Base-by-base conservation (phyloP, 2,113 vertebrate genomes). In the Colius striatus region DNA sequence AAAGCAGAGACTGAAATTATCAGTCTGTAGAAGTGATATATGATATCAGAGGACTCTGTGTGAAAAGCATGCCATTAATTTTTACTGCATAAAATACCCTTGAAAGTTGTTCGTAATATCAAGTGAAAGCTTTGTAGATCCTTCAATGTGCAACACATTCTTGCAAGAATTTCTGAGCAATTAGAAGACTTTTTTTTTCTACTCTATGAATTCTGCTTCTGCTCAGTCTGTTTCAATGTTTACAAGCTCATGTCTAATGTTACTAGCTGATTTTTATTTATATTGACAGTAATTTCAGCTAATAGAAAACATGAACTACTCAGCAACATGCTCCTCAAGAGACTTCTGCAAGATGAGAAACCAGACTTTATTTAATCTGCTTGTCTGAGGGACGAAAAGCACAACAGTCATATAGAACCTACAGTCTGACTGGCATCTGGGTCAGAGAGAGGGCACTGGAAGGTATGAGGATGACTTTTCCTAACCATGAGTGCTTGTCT, bases 241-340 rank as follows among this genome's bases (percentile, higher is more conserved):
- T 89, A 48, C 20, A 50, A 86, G 72, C 65, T 94, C 66, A 72
- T 88, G 84, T 80, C 70, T 86, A 87, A 94, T 75, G 80, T 92
- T 82, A 92, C 71, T 71, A 73, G 62, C 83, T 54, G 57, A 65
- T 72, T 48, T 93, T 92, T 81, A 92, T 93, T 93, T 95, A 84
- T 81, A 71, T 34, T 94, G 93, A 92, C 92, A 96, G 82, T 96
- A 96, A 96, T 95, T 92, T 93, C 80, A 78, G 25, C 53, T 96
- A 93, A 91, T 94, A 86, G 88, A 68, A 92, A 92, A 94, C 77
- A 92, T 80, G 38, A 91, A 38, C 61, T 84, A 38, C 87, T 72
- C 83, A 72, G 78, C 25, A 8, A 25, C 63, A 19, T 41, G 60
- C 19, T 90, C 18, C 90, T 93, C 71, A 15, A 82, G 94, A 58